phyloP scores from a whole-genome alignment of 2,113 vertebrate species.

The Catharus fuscescens region DNA sequence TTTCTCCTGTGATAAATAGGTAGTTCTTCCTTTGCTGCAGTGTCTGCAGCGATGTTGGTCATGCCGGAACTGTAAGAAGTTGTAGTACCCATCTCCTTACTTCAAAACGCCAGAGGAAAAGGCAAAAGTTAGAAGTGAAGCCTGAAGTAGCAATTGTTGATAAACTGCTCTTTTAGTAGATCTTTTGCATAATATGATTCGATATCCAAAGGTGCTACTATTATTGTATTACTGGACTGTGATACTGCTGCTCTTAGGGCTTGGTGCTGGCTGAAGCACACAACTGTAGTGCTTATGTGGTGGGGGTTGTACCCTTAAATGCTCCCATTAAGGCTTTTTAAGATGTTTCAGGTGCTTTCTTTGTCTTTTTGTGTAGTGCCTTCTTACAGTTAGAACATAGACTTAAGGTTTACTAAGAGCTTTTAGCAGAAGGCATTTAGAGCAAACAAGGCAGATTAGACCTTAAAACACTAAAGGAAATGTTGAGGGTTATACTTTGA shows the following conservation, averaged over 20 bases:
- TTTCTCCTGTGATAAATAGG: not conserved
- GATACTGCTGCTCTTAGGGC: not conserved
- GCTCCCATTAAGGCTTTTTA: not conserved
- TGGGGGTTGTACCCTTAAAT: not conserved
- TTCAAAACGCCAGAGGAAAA: not conserved
- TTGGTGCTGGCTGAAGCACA: not conserved
- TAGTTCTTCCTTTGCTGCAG: not conserved
- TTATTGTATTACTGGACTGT: not conserved
- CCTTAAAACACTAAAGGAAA: not conserved
- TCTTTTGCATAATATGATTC: not conserved
- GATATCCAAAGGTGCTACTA: not conserved
- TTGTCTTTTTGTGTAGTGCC: not conserved
- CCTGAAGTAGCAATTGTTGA: not conserved
- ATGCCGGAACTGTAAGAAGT: not conserved
- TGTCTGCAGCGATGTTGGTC: not conserved
- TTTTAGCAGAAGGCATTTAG: not conserved
- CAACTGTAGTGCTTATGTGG: fast-evolving
- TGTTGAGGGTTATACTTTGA: not conserved
- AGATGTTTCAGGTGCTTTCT: not conserved
- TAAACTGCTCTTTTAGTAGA: not conserved
- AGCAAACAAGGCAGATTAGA: not conserved
- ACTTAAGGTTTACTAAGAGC: not conserved
- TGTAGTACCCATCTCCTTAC: not conserved
- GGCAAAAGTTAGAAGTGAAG: not conserved
- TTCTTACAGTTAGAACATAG: not conserved